A percentile compares a stretch with the other conserved stretches of the same genome.
These are phyloP conservation scores for Rhinatrema bivittatum DNA, from an alignment of 2,797 vertebrate genomes.

Conservation along the genomic window DNA sequence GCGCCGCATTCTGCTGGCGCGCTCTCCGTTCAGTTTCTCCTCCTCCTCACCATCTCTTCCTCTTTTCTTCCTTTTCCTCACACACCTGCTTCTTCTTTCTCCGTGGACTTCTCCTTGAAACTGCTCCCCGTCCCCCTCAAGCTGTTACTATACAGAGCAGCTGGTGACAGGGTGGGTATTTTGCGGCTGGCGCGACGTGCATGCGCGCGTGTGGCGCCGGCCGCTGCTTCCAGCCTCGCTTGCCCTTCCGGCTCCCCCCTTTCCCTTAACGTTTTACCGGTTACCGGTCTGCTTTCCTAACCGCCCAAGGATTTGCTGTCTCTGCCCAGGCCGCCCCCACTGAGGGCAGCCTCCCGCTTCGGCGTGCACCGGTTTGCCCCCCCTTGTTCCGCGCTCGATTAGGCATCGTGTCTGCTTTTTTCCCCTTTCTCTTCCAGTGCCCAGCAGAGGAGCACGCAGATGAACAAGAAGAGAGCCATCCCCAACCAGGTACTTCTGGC, in stretches of 20 bases:
- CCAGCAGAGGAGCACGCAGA: constrained; percentile 82
- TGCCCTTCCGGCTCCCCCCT: no score
- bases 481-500: constrained; percentile 81
- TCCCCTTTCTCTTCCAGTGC: constrained; percentile 56
- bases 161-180: constrained; percentile 59
- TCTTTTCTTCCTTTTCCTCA: constrained; percentile 40
- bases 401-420: no score
- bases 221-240: neutral
- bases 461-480: constrained; percentile 88
- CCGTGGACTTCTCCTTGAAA: constrained; percentile 37
- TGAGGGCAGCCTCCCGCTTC: no score
- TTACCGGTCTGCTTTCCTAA: no score
- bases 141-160: constrained; percentile 67
- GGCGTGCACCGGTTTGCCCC: no score
- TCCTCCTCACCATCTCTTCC: constrained; percentile 25
- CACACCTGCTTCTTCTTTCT: constrained; percentile 38
- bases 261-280: no score
- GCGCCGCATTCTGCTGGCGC: constrained; percentile 10
- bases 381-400: no score
- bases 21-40: constrained; percentile 14
- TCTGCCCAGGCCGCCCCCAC: no score
- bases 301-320: no score
- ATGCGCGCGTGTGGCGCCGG: no score
- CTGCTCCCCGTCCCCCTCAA: constrained; percentile 36
- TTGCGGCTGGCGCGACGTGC: constrained; percentile 20